Conservation (phyloP, 2,797 vertebrate species). For the Clarias pachynema region DNA sequence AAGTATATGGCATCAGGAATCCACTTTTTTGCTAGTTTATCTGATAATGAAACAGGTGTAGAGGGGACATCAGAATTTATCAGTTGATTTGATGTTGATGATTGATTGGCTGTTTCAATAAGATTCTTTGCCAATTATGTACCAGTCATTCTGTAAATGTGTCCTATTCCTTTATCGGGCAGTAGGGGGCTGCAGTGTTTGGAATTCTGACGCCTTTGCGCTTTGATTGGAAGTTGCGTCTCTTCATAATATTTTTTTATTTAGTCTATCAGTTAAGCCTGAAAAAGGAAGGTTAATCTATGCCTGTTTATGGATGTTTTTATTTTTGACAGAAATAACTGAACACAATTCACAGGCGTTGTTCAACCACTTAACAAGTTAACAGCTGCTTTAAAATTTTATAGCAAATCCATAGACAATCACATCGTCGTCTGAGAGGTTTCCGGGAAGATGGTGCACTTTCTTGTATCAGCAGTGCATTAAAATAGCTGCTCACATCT, state of each 20-base stretch:
- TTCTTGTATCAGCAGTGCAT: constrained; percentile 1
- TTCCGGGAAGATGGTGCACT: constrained; percentile 36
- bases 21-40: not conserved
- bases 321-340: not conserved
- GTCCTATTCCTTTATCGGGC: not conserved
- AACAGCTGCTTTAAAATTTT: not conserved
- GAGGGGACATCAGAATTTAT: not conserved
- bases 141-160: not conserved
- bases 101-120: not conserved
- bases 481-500: constrained; percentile 32
- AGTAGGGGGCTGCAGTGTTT: constrained; percentile 28
- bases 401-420: not conserved
- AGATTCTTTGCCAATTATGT: not conserved
- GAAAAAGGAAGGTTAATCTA: not conserved
- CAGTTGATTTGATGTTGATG: not conserved
- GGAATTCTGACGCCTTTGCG: not conserved
- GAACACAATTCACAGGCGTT: not conserved
- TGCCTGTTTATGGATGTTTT: not conserved
- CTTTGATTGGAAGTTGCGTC: not conserved
- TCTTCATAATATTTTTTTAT: not conserved
- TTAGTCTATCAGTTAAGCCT: not conserved
- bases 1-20: not conserved
- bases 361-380: not conserved
- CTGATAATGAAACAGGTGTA: not conserved
- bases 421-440: constrained; percentile 9